Evolutionary conservation across 1,140 invertebrate species (phyloP).

Genomic region (Zaprionus kolodkinae): DNA sequence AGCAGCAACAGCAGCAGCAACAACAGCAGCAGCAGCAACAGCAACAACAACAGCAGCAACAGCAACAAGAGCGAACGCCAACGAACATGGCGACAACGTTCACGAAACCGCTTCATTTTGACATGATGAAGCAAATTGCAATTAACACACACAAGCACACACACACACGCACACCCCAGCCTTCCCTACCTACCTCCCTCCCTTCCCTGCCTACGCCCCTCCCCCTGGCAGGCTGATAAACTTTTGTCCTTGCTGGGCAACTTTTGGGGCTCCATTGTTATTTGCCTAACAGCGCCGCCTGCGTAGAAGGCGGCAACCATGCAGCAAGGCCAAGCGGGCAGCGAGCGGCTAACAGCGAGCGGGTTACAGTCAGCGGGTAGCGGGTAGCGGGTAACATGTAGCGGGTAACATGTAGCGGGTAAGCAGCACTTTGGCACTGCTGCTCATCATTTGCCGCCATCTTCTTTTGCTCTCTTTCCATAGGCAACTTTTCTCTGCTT

Average conservation of each 20-base stretch:
- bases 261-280: conserved; percentile 38
- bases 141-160: conserved; percentile 46
- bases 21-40: neutral
- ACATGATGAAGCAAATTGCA: conserved; percentile 52
- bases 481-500: conserved; percentile 9
- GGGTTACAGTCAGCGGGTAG: neutral
- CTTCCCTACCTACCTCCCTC: neutral
- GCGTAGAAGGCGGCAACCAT: neutral
- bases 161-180: neutral
- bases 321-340: neutral
- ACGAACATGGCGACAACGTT: conserved; percentile 22
- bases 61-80: conserved; percentile 1
- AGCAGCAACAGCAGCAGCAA: neutral
- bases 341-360: neutral
- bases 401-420: neutral
- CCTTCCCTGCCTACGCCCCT: neutral
- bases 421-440: neutral
- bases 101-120: conserved; percentile 38
- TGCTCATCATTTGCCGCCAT: conserved; percentile 5
- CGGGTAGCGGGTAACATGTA: neutral
- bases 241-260: conserved; percentile 42
- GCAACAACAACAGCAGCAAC: neutral
- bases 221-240: conserved; percentile 16
- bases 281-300: conserved; percentile 3
- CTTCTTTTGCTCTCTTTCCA: conserved; percentile 15